Base-by-base conservation (phyloP, 1,140 invertebrate species). In the Pteromalus puparum region DNA sequence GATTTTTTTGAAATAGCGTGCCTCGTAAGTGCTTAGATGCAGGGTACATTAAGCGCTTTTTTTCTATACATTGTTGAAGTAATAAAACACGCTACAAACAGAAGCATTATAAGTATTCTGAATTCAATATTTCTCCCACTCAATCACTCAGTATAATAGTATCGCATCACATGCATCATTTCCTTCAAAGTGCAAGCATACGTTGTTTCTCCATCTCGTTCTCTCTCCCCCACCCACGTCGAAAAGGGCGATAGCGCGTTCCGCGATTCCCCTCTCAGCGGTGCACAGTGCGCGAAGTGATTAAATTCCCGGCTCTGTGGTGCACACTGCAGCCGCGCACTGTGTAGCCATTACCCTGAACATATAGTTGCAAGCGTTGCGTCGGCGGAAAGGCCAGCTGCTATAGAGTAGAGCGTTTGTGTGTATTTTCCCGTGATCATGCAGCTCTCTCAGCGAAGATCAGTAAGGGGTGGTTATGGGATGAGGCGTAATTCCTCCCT, bases 281-380 rank as follows among this genome's bases (percentile, higher is more conserved):
- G 75, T 81, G 70, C 78, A 34, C 77, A 74, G 46, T 85, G 79
- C 84, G 86, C 83, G 86, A 86, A 87, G 88, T 88, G 90, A 91
- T 91, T 90, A 89, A 90, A 90, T 91, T 90, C 87, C 86, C 87
- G 83, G 18, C 53, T 61, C 53, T 61, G 53, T 6, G 53, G 53
- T 61, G 18, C 53, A 61, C 53, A 61, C 4, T n/a, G 21, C 21
- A 61, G 53, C 46, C 46, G n/a, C n/a, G n/a, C n/a, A 48, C 46
- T 61, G 53, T 61, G 7, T 42, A 42, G 53, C 53, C 18, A 61
- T 61, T 61, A 61, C 15, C 21, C 18, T n/a, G 53, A 10, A 9
- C 30, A 5, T 42, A 42, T 42, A 42, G 48, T 18, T 53, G 48
- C 48, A 18, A 53, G 48, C 53, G 76, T 82, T 82, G 80, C 79